These are phyloP conservation scores for Pentalonia nigronervosa DNA, from an alignment of 1,140 invertebrate species.

Conservation along the genomic window DNA sequence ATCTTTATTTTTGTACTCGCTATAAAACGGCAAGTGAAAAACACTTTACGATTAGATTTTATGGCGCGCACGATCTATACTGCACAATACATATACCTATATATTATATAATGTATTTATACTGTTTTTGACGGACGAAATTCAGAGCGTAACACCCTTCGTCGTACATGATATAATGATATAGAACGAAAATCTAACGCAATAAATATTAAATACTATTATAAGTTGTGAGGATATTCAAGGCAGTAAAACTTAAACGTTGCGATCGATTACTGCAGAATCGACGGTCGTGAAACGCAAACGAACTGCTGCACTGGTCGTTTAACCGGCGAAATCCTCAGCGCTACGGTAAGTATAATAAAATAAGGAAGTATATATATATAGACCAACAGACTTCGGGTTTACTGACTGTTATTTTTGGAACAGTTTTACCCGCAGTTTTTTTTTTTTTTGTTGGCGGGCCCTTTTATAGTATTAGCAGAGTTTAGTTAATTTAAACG, in stretches of 20 bases:
- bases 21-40: slow-evolving; percentile 16
- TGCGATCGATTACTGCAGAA: neutral
- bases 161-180: neutral
- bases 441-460: neutral
- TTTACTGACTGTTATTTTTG: neutral
- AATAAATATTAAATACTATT: slow-evolving; percentile 16
- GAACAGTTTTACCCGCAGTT: neutral
- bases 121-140: neutral
- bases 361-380: neutral
- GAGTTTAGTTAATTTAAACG: slow-evolving; percentile 7
- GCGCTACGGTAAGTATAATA: slow-evolving; percentile 8
- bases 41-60: slow-evolving; percentile 10
- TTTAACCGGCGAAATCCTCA: neutral
- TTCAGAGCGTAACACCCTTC: neutral
- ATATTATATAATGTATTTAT: slow-evolving; percentile 1
- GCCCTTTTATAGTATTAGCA: neutral
- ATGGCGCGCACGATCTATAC: neutral
- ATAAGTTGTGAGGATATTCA: neutral
- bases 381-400: neutral
- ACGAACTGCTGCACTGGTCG: neutral
- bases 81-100: neutral
- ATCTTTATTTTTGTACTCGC: neutral
- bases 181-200: neutral
- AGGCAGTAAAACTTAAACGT: slow-evolving; percentile 1
- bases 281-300: neutral